Evolutionary conservation across 2,797 vertebrate genomes (phyloP).

Genomic region (Cetoscarus ocellatus): DNA sequence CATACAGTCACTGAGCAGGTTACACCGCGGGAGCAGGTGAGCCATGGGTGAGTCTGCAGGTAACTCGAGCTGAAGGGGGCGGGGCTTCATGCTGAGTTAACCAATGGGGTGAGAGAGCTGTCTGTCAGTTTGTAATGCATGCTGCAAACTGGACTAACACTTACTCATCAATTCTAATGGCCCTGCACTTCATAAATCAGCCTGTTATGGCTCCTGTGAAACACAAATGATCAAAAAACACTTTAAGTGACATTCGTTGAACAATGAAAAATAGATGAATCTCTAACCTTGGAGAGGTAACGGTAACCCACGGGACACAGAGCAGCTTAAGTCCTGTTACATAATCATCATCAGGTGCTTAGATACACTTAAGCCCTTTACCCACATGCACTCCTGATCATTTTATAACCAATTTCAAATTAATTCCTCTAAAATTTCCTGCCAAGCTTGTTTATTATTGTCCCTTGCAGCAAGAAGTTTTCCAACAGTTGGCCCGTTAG

Average conservation of each 20-base stretch:
- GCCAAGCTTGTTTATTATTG: no score
- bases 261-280: neutral
- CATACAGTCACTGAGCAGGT: constrained; percentile 20
- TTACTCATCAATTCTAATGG: neutral
- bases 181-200: neutral
- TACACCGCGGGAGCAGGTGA: constrained; percentile 44
- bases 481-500: no score
- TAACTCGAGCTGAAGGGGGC: constrained; percentile 73
- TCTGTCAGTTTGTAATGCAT: neutral
- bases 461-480: no score
- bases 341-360: neutral
- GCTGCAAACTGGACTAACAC: neutral
- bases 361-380: neutral
- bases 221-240: neutral
- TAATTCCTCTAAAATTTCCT: no score
- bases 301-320: neutral
- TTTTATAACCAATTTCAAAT: no score
- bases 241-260: neutral
- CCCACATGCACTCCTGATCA: no score
- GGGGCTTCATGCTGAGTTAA: constrained; percentile 48
- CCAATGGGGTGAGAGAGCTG: neutral
- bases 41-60: constrained; percentile 69
- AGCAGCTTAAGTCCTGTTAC: neutral
- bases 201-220: neutral
- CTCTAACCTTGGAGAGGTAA: neutral